Conservation (phyloP, 2,888 invertebrate genomes). For the Ophonus ardosiacus region DNA sequence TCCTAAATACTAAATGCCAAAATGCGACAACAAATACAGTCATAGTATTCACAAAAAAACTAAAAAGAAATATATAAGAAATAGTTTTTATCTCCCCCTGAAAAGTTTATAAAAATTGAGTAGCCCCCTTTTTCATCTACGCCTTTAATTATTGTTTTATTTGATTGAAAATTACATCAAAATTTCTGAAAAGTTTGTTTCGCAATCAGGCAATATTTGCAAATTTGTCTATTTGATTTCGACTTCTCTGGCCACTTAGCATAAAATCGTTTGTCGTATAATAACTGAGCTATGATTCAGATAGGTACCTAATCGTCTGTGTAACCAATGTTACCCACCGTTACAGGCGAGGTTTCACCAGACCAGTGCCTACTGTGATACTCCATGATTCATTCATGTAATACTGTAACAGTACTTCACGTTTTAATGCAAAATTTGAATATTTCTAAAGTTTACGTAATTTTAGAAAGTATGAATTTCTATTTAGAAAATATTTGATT, state of each 20-base stretch:
- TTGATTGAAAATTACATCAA: too few relatives aligned
- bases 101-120: too few relatives aligned
- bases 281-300: neutral
- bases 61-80: too few relatives aligned
- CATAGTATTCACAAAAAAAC: too few relatives aligned
- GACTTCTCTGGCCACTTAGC: neutral
- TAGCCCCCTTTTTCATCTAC: too few relatives aligned
- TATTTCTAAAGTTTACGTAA: conserved; percentile 7
- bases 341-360: neutral
- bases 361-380: neutral
- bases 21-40: too few relatives aligned
- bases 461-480: conserved; percentile 6
- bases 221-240: neutral
- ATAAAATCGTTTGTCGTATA: neutral
- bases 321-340: neutral
- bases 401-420: neutral
- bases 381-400: conserved; percentile 5
- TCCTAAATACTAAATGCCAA: too few relatives aligned
- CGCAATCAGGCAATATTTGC: neutral
- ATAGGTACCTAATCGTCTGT: conserved; percentile 17
- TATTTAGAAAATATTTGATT: neutral
- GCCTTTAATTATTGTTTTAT: too few relatives aligned
- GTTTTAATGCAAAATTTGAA: neutral
- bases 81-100: too few relatives aligned
- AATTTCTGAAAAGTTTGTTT: too few relatives aligned